Base-by-base conservation (phyloP, 2,888 invertebrate genomes). In the Leuctra nigra region DNA sequence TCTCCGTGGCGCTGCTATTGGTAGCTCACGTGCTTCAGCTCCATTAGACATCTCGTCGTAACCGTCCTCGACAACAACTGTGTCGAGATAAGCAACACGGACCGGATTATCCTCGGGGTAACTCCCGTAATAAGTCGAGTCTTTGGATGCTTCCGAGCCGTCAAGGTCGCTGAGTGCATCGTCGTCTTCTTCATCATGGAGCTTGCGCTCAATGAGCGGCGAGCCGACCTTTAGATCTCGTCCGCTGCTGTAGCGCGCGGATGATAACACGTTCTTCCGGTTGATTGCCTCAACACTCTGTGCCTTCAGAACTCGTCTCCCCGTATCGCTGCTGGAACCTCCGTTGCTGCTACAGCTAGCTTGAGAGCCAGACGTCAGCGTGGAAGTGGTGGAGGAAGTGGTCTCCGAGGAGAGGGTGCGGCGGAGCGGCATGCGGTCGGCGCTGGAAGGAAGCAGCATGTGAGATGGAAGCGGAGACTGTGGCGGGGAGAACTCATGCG, bases 161-260 rank as follows among this genome's bases (percentile, higher is more conserved):
- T 41, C 41, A 6, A 41, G 18, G 20, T 41, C 41, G 20, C 41
- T 41, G 4, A 41, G 41, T 11, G 41, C 20, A n/a, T 41, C 41
- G 11, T 41, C 41, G 11, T 41, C 55, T 22, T 47, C 46, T 14
- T 47, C 53, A 14, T 60, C 60, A 9, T 58, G 64, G 70, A 84
- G 82, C 68, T 85, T 84, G 61, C 87, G 77, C 73, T 86, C 84
- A 66, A 87, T 81, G 62, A 86, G 77, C 46, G 86, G 82, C 41
- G 85, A 86, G 50, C 85, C 83, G 14, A 50, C 76, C 65, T 85
- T 86, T 56, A 82, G 75, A 69, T 87, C 87, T 64, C 83, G 79
- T 6, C 90, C 91, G 69, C 88, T 90, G 66, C 91, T 81, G 68
- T 87, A 88, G 72, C 88, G 86, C 1, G 91, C 90, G 48, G 90